A percentile compares a stretch with the other conserved stretches of the same genome.
phyloP scores from a whole-genome alignment of 2,888 invertebrate genomes.

The Phasia obesa region DNA sequence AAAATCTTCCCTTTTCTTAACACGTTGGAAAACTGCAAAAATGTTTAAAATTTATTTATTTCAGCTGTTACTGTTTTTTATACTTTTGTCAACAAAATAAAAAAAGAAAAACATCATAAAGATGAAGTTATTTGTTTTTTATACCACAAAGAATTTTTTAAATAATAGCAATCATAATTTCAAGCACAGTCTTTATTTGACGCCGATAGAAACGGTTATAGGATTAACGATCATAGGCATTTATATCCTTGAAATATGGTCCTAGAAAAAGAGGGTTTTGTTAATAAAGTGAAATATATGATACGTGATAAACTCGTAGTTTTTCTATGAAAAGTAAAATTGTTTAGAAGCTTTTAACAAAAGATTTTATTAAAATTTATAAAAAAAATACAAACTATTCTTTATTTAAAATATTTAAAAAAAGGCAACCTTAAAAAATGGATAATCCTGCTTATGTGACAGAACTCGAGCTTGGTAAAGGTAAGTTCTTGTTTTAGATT shows the following conservation, averaged over 20 bases:
- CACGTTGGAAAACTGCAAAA: neutral
- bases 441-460: constrained; percentile 76
- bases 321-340: neutral
- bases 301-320: neutral
- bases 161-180: constrained; percentile 34
- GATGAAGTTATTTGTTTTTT: constrained; percentile 20
- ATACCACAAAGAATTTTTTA: constrained; percentile 20
- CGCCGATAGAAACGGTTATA: neutral
- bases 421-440: constrained; percentile 73
- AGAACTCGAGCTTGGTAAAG: constrained; percentile 74
- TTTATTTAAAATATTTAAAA: neutral
- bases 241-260: constrained; percentile 15
- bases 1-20: neutral
- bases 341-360: neutral
- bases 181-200: constrained; percentile 7
- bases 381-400: neutral
- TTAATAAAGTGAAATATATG: neutral
- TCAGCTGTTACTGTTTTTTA: neutral
- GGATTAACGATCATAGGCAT: neutral
- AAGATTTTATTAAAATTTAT: neutral
- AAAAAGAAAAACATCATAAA: constrained; percentile 10
- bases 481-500: constrained; percentile 71
- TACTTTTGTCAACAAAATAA: neutral
- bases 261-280: neutral
- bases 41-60: constrained; percentile 15